phyloP scores from a whole-genome alignment of 92 coral and sea anemone genomes.

The Zoanthus sociatus region DNA sequence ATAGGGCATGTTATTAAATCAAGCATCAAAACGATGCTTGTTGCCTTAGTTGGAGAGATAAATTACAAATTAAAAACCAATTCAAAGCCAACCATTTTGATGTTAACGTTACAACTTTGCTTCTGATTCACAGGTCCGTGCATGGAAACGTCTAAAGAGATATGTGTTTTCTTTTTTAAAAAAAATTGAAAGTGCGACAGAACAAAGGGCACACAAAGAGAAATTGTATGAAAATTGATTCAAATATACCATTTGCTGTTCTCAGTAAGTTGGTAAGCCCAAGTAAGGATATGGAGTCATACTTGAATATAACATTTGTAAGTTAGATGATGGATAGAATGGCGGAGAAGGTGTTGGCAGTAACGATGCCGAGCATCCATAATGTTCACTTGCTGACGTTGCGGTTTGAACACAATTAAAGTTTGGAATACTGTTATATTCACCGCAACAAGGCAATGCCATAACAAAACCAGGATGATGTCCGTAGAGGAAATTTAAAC shows the following conservation, averaged over 20 bases:
- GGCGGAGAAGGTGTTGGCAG: slow-evolving; percentile 74
- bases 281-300: slow-evolving; percentile 85
- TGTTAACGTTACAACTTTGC: not conserved
- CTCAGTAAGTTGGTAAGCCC: slow-evolving; percentile 35
- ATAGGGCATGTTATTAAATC: not conserved
- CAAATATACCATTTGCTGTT: not conserved
- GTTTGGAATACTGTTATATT: slow-evolving; percentile 38
- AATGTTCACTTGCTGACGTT: slow-evolving; percentile 26
- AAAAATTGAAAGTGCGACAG: not conserved
- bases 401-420: slow-evolving; percentile 4
- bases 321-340: slow-evolving; percentile 90
- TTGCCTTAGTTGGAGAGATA: not conserved
- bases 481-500: slow-evolving; percentile 66
- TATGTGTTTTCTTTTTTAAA: not conserved
- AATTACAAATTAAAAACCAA: not conserved
- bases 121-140: slow-evolving; percentile 24
- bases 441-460: slow-evolving; percentile 58
- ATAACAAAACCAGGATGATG: slow-evolving; percentile 55
- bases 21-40: not conserved
- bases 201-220: not conserved
- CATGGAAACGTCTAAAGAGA: slow-evolving; percentile 14
- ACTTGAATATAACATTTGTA: slow-evolving; percentile 88
- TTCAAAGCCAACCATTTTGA: not conserved
- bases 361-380: slow-evolving; percentile 15
- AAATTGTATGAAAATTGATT: slow-evolving; percentile 1